Conservation (phyloP, 2,113 vertebrate genomes). For the Gopherus flavomarginatus region DNA sequence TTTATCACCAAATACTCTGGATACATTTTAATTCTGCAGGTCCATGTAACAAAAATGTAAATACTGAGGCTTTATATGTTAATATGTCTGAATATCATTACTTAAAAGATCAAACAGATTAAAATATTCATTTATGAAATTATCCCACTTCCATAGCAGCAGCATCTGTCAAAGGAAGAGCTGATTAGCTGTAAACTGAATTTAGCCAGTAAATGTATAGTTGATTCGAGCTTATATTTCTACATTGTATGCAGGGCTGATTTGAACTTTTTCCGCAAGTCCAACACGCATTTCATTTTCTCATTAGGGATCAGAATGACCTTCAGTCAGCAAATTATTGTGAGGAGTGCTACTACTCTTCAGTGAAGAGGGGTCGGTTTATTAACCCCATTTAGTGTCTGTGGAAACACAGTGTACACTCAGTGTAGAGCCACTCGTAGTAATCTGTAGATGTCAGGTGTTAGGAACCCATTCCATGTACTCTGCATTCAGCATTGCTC, state of each 20-base stretch:
- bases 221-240: constrained; percentile 56
- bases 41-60: constrained; percentile 59
- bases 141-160: constrained; percentile 66
- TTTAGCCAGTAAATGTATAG: constrained; percentile 66
- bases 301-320: constrained; percentile 48
- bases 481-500: background rate
- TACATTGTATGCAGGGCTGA: constrained; percentile 8
- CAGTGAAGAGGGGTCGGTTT: constrained; percentile 44
- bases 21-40: constrained; percentile 48
- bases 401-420: background rate
- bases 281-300: constrained; percentile 34
- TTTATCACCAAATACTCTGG: background rate
- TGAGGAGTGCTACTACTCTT: constrained; percentile 21
- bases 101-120: constrained; percentile 72
- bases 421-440: background rate
- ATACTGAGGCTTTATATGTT: constrained; percentile 68
- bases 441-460: background rate
- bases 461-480: background rate
- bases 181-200: constrained; percentile 75
- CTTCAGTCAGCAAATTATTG: constrained; percentile 47
- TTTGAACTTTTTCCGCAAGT: constrained; percentile 31
- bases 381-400: constrained; percentile 31
- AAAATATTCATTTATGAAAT: constrained; percentile 72
- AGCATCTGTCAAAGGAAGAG: constrained; percentile 68
- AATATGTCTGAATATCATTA: constrained; percentile 64